Evolutionary conservation across 2,888 invertebrate genomes (phyloP).

Genomic region (Macaria notata): DNA sequence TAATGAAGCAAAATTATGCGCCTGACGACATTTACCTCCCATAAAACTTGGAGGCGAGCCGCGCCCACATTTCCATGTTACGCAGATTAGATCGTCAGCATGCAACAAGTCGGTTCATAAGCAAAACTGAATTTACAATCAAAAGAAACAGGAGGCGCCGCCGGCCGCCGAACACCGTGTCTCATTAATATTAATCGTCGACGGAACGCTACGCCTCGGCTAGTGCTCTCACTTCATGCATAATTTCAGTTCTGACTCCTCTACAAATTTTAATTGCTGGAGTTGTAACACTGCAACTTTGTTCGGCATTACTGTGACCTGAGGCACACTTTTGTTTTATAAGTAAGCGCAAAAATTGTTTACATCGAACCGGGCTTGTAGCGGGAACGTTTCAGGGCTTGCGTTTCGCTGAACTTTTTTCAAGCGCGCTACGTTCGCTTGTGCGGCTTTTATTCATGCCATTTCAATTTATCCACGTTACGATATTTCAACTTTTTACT

Average conservation of each 20-base stretch:
- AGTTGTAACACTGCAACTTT: slow-evolving; percentile 59
- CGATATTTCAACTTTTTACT: slow-evolving; percentile 36
- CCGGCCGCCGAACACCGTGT: slow-evolving; percentile 62
- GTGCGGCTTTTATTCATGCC: slow-evolving; percentile 17
- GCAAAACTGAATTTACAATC: slow-evolving; percentile 68
- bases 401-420: slow-evolving; percentile 37
- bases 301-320: slow-evolving; percentile 45
- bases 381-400: slow-evolving; percentile 32
- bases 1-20: too few relatives aligned
- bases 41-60: slow-evolving; percentile 1
- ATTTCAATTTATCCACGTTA: slow-evolving; percentile 9
- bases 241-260: slow-evolving; percentile 64
- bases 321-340: slow-evolving; percentile 39
- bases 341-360: slow-evolving; percentile 40
- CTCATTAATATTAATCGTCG: slow-evolving; percentile 77
- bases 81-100: slow-evolving; percentile 41
- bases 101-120: slow-evolving; percentile 63
- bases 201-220: slow-evolving; percentile 55
- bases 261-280: slow-evolving; percentile 73
- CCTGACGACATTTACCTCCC: too few relatives aligned
- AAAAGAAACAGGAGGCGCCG: slow-evolving; percentile 63
- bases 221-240: slow-evolving; percentile 71
- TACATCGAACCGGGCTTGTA: slow-evolving; percentile 19
- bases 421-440: slow-evolving; percentile 18
- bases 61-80: slow-evolving; percentile 6